Base-by-base conservation (phyloP, 2,888 invertebrate genomes). In the Lucinisca nassula region DNA sequence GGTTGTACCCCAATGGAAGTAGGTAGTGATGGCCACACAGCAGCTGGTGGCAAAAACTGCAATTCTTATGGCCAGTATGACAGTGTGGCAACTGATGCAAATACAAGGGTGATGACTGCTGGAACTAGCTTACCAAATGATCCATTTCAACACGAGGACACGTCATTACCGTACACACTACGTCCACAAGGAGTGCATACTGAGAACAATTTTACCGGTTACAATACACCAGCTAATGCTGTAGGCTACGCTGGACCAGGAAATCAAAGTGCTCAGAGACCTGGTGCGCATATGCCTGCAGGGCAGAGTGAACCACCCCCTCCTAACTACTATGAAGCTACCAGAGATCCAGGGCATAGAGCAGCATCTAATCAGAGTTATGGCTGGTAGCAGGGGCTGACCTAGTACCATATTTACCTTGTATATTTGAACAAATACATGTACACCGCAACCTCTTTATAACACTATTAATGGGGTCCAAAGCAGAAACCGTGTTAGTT, bases 1-100 rank as follows among this genome's bases (percentile, higher is more conserved):
- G 90, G 90, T 6, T 90, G 90, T 61, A 87, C 90, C 24, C 90
- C 90, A 12, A 90, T 90, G 90, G 90, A 90, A 45, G 90, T 90
- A 12, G 90, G 90, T 2, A 90, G 87, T 79, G 90, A 87, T n/a
- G 79, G 78, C 27, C 90, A 90, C 49, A 75, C 80, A 27, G 90
- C 90, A 32, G 45, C 87, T 35, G 85, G 87, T 49, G 85, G 90
- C 27, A 82, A 85, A 21, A 75, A 85, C 17, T 38, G 72, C 24
- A 78, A 74, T 24, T 21, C 79, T 21, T 27, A 6, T 74, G 30
- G 58, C 40, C 78, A 85, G 51, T 87, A 87, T 58, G 82, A 82
- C 45, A 78, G 82, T 51, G 85, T 75, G n/a, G 73, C 61, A 30
- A 85, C 90, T 30, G 83, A 90, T 49, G 87, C 75, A 0, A 87